Base-by-base conservation (phyloP, 2,888 invertebrate species). In the Hirtodrosophila trivittata region DNA sequence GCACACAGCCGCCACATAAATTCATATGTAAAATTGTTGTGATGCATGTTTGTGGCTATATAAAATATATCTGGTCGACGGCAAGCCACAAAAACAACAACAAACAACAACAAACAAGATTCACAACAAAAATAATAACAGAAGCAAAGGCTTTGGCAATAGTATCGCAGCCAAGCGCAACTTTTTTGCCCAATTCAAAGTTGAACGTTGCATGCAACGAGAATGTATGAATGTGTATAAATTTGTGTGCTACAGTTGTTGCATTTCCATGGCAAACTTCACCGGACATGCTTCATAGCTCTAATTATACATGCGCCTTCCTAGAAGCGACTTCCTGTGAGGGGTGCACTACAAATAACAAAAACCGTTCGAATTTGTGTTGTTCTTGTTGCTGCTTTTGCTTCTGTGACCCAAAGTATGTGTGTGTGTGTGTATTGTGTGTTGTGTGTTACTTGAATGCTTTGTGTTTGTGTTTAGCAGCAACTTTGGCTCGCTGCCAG, bases 231-330 rank as follows among this genome's bases (percentile, higher is more conserved):
- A 32, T 52, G 54, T 8, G 28, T 28, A 9, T 30, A 3, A 37
- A 60, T 33, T 43, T 55, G 54, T 35, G 47, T 39, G 63, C 14
- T 45, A 52, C 49, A 56, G 52, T 74, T 51, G 67, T 67, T 82
- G 75, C 68, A 83, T 82, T 86, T 86, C 84, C 86, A 82, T 86
- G 84, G 81, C 77, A 80, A 82, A 86, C 82, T 83, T 84, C 71
- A 81, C 82, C 82, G 82, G 82, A 82, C 86, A 82, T 82, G 84
- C 82, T 86, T 86, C 82, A 82, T 86, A 86, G 86, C 86, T 86
- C 82, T 86, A 82, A 82, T 82, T 82, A 82, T 82, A 83, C 84
- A 82, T 82, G 77, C 84, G 77, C 86, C 86, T 83, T 82, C 74
- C 86, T 59, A 47, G 84, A 62, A 80, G 46, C 64, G 47, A 71